phyloP scores from a whole-genome alignment of 2,797 vertebrate species.

The Dallia pectoralis region DNA sequence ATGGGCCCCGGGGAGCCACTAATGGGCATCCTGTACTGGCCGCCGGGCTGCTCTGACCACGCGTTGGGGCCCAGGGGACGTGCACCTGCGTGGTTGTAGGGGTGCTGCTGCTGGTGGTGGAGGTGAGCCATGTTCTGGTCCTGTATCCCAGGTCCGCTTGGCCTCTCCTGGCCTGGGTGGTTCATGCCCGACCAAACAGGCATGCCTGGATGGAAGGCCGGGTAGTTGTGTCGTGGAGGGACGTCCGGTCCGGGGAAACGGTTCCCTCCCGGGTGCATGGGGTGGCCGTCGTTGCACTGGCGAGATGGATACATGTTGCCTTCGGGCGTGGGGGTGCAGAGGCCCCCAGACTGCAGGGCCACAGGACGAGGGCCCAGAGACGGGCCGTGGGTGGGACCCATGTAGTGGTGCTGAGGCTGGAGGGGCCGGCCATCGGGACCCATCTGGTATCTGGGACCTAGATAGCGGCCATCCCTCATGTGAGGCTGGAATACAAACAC shows the following conservation, averaged over 20 bases:
- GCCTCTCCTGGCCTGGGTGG: conserved; percentile 65
- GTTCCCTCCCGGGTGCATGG: conserved; percentile 64
- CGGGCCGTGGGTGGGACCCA: conserved; percentile 77
- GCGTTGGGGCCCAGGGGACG: conserved; percentile 78
- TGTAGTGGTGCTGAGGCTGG: conserved; percentile 69
- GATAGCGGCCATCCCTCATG: conserved; percentile 75
- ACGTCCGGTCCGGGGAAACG: conserved; percentile 64
- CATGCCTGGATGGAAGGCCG: conserved; percentile 58
- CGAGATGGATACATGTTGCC: conserved; percentile 77
- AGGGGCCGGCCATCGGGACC: conserved; percentile 68
- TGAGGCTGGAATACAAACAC: conserved; percentile 68
- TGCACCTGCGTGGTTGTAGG: conserved; percentile 74
- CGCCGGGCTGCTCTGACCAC: conserved; percentile 79
- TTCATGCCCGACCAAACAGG: conserved; percentile 70
- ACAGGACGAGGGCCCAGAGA: conserved; percentile 80
- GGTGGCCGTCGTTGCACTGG: conserved; percentile 73
- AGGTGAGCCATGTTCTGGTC: conserved; percentile 65
- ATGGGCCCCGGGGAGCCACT: conserved; percentile 50
- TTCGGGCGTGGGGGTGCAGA: conserved; percentile 76
- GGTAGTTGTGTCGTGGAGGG: conserved; percentile 64
- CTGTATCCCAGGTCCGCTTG: conserved; percentile 63
- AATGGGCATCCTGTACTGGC: conserved; percentile 71
- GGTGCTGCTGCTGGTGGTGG: conserved; percentile 62
- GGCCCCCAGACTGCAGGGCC: conserved; percentile 75
- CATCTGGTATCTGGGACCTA: conserved; percentile 74